A percentile compares a stretch with the other conserved stretches of the same genome.
These are phyloP conservation scores for Venusia cambrica DNA, from an alignment of 2,888 invertebrate species.

Conservation along the genomic window DNA sequence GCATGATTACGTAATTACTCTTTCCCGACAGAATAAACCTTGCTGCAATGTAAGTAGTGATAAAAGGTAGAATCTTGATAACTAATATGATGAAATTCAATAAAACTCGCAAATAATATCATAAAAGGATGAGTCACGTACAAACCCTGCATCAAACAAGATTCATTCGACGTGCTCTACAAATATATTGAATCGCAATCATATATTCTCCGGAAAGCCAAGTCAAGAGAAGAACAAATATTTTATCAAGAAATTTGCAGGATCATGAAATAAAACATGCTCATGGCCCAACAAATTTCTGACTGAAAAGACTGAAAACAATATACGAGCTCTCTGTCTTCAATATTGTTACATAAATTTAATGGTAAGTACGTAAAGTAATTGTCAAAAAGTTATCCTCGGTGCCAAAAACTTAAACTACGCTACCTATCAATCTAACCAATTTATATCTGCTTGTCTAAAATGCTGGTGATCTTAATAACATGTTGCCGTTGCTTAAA, in stretches of 20 bases:
- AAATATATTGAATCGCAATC: conserved; percentile 7
- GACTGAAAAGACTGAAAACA: conserved; percentile 6
- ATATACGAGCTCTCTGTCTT: conserved; percentile 3
- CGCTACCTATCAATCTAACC: too few species aligned
- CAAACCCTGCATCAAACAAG: conserved; percentile 7
- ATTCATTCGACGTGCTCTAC: conserved; percentile 10
- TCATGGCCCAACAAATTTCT: conserved; percentile 6
- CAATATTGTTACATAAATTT: too few species aligned
- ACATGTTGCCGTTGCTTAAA: too few species aligned
- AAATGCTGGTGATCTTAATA: too few species aligned
- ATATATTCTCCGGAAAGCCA: conserved; percentile 6
- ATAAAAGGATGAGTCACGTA: conserved; percentile 20
- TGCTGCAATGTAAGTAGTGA: too few species aligned
- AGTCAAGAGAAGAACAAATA: conserved; percentile 3
- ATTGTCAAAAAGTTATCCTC: too few species aligned
- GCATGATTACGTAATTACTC: too few species aligned
- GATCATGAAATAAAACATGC: conserved; percentile 11
- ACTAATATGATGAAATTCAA: conserved; percentile 6
- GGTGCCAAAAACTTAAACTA: too few species aligned
- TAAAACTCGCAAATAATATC: conserved; percentile 20
- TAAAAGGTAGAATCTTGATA: conserved; percentile 1
- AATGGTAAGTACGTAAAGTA: too few species aligned
- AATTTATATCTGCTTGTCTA: too few species aligned
- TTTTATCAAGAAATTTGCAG: conserved; percentile 2
- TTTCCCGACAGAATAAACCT: too few species aligned